phyloP scores from a whole-genome alignment of 2,113 vertebrate genomes.

The Madoqua kirkii region DNA sequence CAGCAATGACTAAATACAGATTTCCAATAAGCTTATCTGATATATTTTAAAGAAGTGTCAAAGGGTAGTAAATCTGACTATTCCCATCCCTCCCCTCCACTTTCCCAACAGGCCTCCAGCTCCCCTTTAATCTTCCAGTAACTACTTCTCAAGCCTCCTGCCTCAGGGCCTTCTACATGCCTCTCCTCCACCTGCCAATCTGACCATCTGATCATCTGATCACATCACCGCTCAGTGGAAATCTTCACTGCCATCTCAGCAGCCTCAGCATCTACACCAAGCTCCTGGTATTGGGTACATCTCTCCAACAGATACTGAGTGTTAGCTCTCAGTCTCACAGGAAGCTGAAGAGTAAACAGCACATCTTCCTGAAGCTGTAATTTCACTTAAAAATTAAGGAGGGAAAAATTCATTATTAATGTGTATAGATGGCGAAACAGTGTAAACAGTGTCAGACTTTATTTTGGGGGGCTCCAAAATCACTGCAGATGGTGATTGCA shows the following conservation, averaged over 20 bases:
- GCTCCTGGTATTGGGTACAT: not conserved
- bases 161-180: not conserved
- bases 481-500: no score
- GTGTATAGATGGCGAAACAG: not conserved
- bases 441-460: no score
- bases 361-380: not conserved
- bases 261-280: not conserved
- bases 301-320: no score
- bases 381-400: not conserved
- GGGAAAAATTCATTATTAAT: not conserved
- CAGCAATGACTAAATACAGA: not conserved
- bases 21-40: not conserved
- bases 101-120: fast-evolving
- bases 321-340: not conserved
- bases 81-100: no score
- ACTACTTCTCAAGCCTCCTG: not conserved
- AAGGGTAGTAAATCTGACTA: not conserved
- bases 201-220: no score
- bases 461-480: no score
- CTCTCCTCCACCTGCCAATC: not conserved
- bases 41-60: not conserved
- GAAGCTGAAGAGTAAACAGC: not conserved
- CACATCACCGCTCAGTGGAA: not conserved
- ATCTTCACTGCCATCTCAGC: not conserved
- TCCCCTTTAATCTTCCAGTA: not conserved